These are phyloP conservation scores for Dicrurus megarhynchus DNA, from an alignment of 2,113 vertebrate genomes.

Conservation along the genomic window DNA sequence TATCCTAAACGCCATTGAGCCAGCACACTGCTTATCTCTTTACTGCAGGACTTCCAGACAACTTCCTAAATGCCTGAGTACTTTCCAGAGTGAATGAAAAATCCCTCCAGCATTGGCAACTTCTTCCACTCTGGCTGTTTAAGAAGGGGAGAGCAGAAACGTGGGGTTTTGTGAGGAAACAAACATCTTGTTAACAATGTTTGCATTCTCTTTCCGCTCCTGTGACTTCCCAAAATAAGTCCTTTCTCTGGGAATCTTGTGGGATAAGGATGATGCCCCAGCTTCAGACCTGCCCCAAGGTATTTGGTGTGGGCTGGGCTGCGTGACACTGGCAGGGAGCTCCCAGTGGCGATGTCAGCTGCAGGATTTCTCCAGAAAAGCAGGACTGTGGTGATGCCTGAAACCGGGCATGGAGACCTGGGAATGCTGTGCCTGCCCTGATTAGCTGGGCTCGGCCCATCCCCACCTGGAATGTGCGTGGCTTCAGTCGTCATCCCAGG, in stretches of 20 bases:
- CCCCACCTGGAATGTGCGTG: accelerated
- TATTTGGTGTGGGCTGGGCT: not conserved
- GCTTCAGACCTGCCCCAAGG: not conserved
- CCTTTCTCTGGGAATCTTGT: not conserved
- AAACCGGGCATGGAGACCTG: accelerated
- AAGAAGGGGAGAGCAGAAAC: not conserved
- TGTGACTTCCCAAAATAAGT: not conserved
- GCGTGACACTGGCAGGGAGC: accelerated
- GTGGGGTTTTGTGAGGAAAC: not conserved
- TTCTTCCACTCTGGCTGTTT: not conserved
- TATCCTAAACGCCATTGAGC: not conserved
- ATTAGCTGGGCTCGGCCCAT: not conserved
- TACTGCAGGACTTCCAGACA: not conserved
- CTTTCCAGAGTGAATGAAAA: not conserved
- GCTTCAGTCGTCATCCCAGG: not conserved
- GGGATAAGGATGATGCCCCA: not conserved
- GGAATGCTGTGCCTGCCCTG: not conserved
- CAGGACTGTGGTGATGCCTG: not conserved
- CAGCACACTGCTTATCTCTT: not conserved
- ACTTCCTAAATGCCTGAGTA: not conserved
- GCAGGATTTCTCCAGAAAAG: not conserved
- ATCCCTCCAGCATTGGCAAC: not conserved
- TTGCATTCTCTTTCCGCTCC: not conserved
- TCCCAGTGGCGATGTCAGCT: not conserved
- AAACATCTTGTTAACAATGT: not conserved